Evolutionary conservation across 2,888 invertebrate species (phyloP).

Genomic region (Junonia oenone): DNA sequence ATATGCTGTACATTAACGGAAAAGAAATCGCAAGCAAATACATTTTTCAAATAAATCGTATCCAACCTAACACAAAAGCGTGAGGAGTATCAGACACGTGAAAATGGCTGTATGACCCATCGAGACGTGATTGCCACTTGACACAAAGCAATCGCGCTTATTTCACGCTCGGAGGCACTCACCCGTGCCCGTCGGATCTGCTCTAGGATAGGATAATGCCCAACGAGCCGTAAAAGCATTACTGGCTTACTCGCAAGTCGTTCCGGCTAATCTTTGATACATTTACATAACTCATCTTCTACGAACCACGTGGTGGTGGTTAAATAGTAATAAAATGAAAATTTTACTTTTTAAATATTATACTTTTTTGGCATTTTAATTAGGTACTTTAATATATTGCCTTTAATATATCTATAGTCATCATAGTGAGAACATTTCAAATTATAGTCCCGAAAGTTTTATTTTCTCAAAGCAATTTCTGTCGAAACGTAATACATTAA

Average conservation of each 20-base stretch:
- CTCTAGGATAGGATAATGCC: constrained; percentile 38
- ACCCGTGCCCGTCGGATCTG: constrained; percentile 34
- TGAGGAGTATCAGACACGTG: not conserved
- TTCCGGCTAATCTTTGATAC: constrained; percentile 40
- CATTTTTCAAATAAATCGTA: not conserved
- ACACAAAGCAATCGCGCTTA: constrained; percentile 48
- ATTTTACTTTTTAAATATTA: too few relatives aligned
- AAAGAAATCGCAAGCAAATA: too few relatives aligned
- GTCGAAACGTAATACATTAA: constrained; percentile 5
- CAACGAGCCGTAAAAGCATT: constrained; percentile 53
- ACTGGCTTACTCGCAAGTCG: constrained; percentile 46
- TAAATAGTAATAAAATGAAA: too few relatives aligned
- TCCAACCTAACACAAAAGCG: not conserved
- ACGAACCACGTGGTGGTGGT: not conserved
- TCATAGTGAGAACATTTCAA: not conserved
- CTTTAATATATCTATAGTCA: not conserved
- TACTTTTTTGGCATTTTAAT: too few relatives aligned
- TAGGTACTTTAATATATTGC: too few relatives aligned
- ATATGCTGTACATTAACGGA: too few relatives aligned
- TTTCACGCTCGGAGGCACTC: constrained; percentile 44
- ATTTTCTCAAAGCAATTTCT: not conserved
- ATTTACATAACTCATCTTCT: constrained; percentile 26
- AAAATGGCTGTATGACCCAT: constrained; percentile 24
- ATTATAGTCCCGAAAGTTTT: not conserved
- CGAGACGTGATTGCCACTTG: constrained; percentile 41